Evolutionary conservation across 1,140 invertebrate genomes (phyloP).

Genomic region (Drosophila nigromelanica): DNA sequence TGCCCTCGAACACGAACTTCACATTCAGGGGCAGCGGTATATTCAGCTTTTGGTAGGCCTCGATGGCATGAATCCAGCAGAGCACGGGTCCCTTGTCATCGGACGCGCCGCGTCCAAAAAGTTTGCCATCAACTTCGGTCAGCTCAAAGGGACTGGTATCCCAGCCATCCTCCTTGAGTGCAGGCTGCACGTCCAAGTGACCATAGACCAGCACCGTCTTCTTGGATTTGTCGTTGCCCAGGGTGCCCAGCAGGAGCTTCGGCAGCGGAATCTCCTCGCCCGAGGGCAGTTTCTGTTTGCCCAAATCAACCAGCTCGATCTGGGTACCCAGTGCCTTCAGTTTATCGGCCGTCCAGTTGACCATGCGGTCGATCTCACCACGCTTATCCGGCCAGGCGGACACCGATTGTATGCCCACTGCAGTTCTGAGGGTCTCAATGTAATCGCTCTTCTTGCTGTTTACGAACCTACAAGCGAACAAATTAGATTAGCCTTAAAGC

Average conservation of each 20-base stretch:
- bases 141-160: slow-evolving; percentile 96
- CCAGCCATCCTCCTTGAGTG: slow-evolving; percentile 96
- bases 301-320: slow-evolving; percentile 92
- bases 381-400: slow-evolving; percentile 89
- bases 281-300: slow-evolving; percentile 90
- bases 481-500: slow-evolving; percentile 36
- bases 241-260: slow-evolving; percentile 92
- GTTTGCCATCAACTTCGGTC: slow-evolving; percentile 94
- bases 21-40: slow-evolving; percentile 94
- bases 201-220: slow-evolving; percentile 98
- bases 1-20: slow-evolving; percentile 99
- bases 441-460: slow-evolving; percentile 85
- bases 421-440: slow-evolving; percentile 92
- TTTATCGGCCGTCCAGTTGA: slow-evolving; percentile 91
- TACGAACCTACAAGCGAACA: slow-evolving; percentile 61
- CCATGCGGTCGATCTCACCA: slow-evolving; percentile 85
- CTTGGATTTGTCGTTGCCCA: slow-evolving; percentile 94
- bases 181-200: slow-evolving; percentile 99
- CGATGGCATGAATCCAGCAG: slow-evolving; percentile 97
- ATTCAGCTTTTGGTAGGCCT: slow-evolving; percentile 91
- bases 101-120: slow-evolving; percentile 95
- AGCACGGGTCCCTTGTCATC: slow-evolving; percentile 98
- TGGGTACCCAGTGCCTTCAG: slow-evolving; percentile 90
- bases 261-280: slow-evolving; percentile 91
- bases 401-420: slow-evolving; percentile 97